phyloP scores from a whole-genome alignment of 1,140 invertebrate species.

The Magallana ariakensis region DNA sequence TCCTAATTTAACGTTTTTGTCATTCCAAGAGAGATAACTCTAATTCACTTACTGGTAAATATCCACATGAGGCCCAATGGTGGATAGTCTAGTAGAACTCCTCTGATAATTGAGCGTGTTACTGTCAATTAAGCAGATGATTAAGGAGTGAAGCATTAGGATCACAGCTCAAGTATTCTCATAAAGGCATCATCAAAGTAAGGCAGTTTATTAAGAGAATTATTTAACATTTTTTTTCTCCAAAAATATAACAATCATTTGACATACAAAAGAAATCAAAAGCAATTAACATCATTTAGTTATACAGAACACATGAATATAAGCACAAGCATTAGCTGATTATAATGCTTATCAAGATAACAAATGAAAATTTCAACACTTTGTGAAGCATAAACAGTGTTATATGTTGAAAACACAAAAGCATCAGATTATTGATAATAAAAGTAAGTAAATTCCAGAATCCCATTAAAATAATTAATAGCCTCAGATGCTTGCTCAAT shows the following conservation, averaged over 20 bases:
- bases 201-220: neutral
- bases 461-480: too few relatives aligned
- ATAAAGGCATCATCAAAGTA: neutral
- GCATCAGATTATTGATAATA: neutral
- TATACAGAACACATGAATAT: too few relatives aligned
- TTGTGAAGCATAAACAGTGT: neutral
- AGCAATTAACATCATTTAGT: too few relatives aligned
- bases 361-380: neutral
- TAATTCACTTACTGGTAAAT: conserved; percentile 74
- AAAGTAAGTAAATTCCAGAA: too few relatives aligned
- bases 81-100: conserved; percentile 65
- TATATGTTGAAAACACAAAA: neutral
- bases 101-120: conserved; percentile 65
- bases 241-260: too few relatives aligned
- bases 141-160: neutral
- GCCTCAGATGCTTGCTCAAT: conserved; percentile 18
- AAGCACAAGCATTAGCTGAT: too few relatives aligned
- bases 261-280: too few relatives aligned
- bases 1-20: too few relatives aligned
- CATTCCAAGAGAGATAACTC: conserved; percentile 5
- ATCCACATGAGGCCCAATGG: conserved; percentile 78
- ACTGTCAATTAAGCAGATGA: conserved; percentile 59
- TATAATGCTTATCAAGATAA: neutral
- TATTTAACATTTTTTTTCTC: too few relatives aligned
- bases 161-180: neutral